These are phyloP conservation scores for Drosophila neoperkinsi DNA, from an alignment of 2,888 invertebrate genomes.

Conservation along the genomic window DNA sequence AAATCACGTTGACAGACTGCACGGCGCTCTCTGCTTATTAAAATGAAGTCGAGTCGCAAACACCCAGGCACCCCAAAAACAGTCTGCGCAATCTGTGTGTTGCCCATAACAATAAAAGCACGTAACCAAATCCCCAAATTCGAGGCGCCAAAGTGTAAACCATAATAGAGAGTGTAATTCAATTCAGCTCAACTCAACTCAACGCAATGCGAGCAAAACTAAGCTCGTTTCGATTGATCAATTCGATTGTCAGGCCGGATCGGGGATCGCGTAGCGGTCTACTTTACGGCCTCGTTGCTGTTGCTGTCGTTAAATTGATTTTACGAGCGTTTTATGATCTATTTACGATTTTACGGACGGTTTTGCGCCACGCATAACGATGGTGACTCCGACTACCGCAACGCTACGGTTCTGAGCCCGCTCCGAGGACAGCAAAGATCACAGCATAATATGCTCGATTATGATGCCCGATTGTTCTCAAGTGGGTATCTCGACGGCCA, in stretches of 20 bases:
- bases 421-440: constrained; percentile 41
- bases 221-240: constrained; percentile 38
- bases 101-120: constrained; percentile 56
- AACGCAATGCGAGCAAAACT: constrained; percentile 3
- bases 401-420: constrained; percentile 20
- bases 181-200: background rate
- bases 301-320: constrained; percentile 80
- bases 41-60: constrained; percentile 24
- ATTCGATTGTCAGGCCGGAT: constrained; percentile 27
- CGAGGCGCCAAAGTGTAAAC: constrained; percentile 46
- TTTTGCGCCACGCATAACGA: constrained; percentile 73
- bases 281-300: constrained; percentile 25
- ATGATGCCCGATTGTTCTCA: constrained; percentile 39
- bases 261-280: constrained; percentile 35
- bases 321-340: constrained; percentile 84
- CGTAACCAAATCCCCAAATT: constrained; percentile 28
- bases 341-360: constrained; percentile 83
- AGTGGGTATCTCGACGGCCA: constrained; percentile 14
- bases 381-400: constrained; percentile 54
- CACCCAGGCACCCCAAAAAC: constrained; percentile 34
- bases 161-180: constrained; percentile 24
- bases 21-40: constrained; percentile 32
- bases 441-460: constrained; percentile 51
- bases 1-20: constrained; percentile 66
- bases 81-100: constrained; percentile 18